Evolutionary conservation across 2,113 vertebrate species (phyloP), one percentile per base, ranked within the genome.

Genomic region (Cariama cristata): DNA sequence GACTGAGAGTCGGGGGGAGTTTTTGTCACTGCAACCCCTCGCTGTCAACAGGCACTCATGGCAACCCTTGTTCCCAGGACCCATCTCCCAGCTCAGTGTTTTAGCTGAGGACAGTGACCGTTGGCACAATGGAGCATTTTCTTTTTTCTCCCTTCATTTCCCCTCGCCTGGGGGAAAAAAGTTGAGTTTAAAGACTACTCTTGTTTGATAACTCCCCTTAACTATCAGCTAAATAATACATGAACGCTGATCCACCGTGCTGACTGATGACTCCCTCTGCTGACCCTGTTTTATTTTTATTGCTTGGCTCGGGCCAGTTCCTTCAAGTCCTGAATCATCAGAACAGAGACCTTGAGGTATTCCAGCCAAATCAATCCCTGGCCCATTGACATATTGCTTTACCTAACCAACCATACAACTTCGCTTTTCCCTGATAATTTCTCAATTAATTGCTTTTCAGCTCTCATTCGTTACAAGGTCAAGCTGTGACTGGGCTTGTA

Each of bases 371-470:
- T 98, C 98, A 98, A 99, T 99, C 98, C 98, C 96, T 96, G 98
- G 97, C 98, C 98, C 98, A 98, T 94, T 98, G 98, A 99, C 98
- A 98, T 98, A 98, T 98, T 99, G 98, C 98, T 98, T 98, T 98
- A 98, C 98, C 98, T 98, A 98, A 98, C 98, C 98, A 98, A 98
- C 97, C 98, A 98, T 98, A 98, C 98, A 98, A 96, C 97, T 98
- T 98, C 74, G 17, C 98, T 98, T 96, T 97, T 97, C 98, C 97
- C 97, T 98, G 98, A 98, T 98, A 98, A 99, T 98, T 99, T 98
- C 98, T 97, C 98, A 96, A 98, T 98, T 99, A 99, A 99, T 99
- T 99, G 98, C 98, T 98, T 99, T 99, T 98, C 98, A 98, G 98
- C 96, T 98, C 98, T 98, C 98, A 98, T 98, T 98, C 96, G 97